A percentile compares a stretch with the other conserved stretches of the same genome.
Conservation (phyloP, 2,888 invertebrate species). For the Xanthia icteritia region DNA sequence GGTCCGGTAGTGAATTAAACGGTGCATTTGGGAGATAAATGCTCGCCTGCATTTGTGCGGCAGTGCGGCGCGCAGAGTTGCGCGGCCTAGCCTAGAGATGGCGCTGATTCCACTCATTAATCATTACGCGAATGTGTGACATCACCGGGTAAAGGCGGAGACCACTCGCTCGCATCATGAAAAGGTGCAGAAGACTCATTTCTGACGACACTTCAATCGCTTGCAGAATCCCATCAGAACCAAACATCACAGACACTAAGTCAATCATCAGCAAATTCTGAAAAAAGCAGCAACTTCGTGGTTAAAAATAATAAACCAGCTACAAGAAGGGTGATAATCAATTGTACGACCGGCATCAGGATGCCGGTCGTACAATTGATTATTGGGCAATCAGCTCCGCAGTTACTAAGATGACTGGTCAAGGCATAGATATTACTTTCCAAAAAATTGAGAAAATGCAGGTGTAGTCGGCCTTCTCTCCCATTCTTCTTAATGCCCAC, state of each 20-base stretch:
- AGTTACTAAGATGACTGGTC: background rate
- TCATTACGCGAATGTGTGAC: slow-evolving; percentile 72
- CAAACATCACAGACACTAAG: background rate
- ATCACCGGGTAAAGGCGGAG: slow-evolving; percentile 50
- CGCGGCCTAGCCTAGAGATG: slow-evolving; percentile 57
- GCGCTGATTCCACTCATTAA: slow-evolving; percentile 79
- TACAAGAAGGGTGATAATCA: background rate
- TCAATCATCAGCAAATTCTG: background rate
- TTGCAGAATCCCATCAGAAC: too few species aligned
- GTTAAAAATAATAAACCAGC: background rate
- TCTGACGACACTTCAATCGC: background rate
- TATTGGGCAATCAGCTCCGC: background rate
- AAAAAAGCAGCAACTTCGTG: background rate
- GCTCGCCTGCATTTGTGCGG: slow-evolving; percentile 69
- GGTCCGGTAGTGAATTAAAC: slow-evolving; percentile 76
- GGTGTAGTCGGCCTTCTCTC: slow-evolving; percentile 31
- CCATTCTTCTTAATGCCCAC: background rate
- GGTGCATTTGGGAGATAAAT: slow-evolving; percentile 79
- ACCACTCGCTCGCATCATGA: background rate
- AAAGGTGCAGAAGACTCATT: slow-evolving; percentile 29
- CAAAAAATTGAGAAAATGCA: background rate
- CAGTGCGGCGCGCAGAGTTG: slow-evolving; percentile 60
- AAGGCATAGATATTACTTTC: too few species aligned
- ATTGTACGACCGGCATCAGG: background rate
- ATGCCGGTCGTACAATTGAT: too few species aligned